phyloP scores from a whole-genome alignment of 2,888 invertebrate genomes.

The Lysandra bellargus region DNA sequence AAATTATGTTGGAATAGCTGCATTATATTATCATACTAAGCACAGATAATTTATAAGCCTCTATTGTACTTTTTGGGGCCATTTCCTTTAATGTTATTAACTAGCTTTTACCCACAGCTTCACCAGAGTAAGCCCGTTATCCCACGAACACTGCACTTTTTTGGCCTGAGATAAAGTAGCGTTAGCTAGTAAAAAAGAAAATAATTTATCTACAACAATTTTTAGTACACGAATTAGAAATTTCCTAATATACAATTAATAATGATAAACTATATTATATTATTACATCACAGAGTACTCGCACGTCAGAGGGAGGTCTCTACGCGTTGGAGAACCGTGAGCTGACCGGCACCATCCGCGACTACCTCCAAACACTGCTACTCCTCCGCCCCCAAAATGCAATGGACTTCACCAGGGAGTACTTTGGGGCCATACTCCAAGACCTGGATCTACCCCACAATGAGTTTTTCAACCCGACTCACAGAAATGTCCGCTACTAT shows the following conservation, averaged over 20 bases:
- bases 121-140: too few relatives aligned
- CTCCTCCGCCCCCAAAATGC: conserved; percentile 80
- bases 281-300: conserved; percentile 56
- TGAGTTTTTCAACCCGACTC: conserved; percentile 69
- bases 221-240: too few relatives aligned
- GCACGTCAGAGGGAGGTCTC: conserved; percentile 75
- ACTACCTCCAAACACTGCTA: conserved; percentile 82
- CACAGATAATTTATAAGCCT: too few relatives aligned
- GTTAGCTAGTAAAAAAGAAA: too few relatives aligned
- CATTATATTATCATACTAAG: neutral
- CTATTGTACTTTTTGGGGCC: too few relatives aligned
- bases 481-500: conserved; percentile 67
- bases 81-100: too few relatives aligned
- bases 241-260: too few relatives aligned
- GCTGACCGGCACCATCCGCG: conserved; percentile 77
- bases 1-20: neutral
- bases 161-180: too few relatives aligned
- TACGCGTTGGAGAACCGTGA: conserved; percentile 81
- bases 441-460: conserved; percentile 72
- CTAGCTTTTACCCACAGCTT: too few relatives aligned
- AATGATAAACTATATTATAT: too few relatives aligned
- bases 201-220: too few relatives aligned
- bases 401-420: conserved; percentile 78
- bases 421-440: conserved; percentile 74
- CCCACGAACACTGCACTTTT: too few relatives aligned